phyloP scores from a whole-genome alignment of 2,797 vertebrate species.

The Dipus sagitta region DNA sequence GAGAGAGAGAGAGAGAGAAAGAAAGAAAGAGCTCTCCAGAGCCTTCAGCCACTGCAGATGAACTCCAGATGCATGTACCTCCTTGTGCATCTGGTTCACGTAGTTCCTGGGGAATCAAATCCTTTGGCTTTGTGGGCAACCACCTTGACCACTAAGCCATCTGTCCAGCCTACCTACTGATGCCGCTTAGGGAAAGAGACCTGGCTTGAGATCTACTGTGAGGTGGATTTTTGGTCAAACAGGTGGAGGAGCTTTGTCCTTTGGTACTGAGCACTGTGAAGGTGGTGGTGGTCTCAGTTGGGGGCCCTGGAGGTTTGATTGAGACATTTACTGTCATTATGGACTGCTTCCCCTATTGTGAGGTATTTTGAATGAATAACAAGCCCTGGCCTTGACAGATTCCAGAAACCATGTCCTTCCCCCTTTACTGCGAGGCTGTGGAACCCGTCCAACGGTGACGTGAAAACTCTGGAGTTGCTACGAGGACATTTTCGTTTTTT shows the following conservation, averaged over 20 bases:
- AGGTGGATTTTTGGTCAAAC: neutral
- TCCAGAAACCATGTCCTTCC: constrained; percentile 85
- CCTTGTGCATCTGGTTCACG: too few relatives aligned
- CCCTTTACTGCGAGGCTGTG: constrained; percentile 78
- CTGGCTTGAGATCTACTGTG: constrained; percentile 40
- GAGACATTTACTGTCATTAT: constrained; percentile 87
- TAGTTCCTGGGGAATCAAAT: too few relatives aligned
- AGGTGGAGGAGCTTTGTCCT: constrained; percentile 51
- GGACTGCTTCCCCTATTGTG: constrained; percentile 87
- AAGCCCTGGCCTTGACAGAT: constrained; percentile 83
- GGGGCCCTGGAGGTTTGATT: constrained; percentile 84
- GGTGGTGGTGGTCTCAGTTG: constrained; percentile 80
- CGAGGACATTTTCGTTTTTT: constrained; percentile 71
- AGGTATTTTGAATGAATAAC: constrained; percentile 85
- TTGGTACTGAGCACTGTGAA: constrained; percentile 74
- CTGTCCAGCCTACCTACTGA: neutral
- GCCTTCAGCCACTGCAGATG: too few relatives aligned
- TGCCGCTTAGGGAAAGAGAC: constrained; percentile 56
- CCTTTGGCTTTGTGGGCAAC: too few relatives aligned
- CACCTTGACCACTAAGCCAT: too few relatives aligned
- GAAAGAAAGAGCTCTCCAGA: too few relatives aligned
- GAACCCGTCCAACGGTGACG: constrained; percentile 75
- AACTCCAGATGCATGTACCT: too few relatives aligned
- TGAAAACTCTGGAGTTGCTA: constrained; percentile 78
- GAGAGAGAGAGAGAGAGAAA: too few relatives aligned